These are phyloP conservation scores for Dendronephthya gigantea DNA, from an alignment of 64 coral and sea anemone species.

Conservation along the genomic window DNA sequence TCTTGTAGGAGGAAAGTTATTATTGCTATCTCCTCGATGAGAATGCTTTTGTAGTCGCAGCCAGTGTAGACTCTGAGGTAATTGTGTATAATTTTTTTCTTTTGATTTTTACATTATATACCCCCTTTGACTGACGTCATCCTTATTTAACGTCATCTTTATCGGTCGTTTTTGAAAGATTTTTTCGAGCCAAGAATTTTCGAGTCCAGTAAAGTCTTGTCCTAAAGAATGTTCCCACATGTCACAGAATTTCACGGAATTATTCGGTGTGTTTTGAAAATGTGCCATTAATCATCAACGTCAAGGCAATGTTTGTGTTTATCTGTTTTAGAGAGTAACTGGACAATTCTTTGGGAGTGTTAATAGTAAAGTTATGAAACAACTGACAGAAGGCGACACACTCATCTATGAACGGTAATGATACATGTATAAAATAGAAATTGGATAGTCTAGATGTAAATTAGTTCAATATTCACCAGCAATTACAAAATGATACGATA, in stretches of 20 bases:
- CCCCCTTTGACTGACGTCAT: too few relatives aligned
- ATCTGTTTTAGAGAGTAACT: constrained; percentile 35
- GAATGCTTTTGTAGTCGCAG: constrained; percentile 73
- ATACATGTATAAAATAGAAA: background rate
- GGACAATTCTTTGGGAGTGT: constrained; percentile 89
- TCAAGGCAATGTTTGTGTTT: background rate
- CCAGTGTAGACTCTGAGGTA: constrained; percentile 48
- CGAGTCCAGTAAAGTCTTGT: too few relatives aligned
- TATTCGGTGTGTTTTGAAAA: background rate
- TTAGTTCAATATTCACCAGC: too few relatives aligned
- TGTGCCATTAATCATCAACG: background rate
- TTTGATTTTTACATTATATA: too few relatives aligned
- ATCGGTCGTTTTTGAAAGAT: too few relatives aligned
- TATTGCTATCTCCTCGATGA: constrained; percentile 90
- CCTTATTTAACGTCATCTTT: too few relatives aligned
- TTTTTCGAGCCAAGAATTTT: too few relatives aligned
- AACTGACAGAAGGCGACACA: constrained; percentile 28
- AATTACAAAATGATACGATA: too few relatives aligned
- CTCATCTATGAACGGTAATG: background rate
- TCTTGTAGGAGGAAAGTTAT: constrained; percentile 47
- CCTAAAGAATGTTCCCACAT: too few relatives aligned
- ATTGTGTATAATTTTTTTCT: too few relatives aligned
- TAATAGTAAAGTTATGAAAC: constrained; percentile 55
- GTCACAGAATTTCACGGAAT: background rate
- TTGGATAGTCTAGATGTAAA: too few relatives aligned